These are phyloP conservation scores for Monochamus saltuarius DNA, from an alignment of 1,140 invertebrate genomes.

Conservation along the genomic window DNA sequence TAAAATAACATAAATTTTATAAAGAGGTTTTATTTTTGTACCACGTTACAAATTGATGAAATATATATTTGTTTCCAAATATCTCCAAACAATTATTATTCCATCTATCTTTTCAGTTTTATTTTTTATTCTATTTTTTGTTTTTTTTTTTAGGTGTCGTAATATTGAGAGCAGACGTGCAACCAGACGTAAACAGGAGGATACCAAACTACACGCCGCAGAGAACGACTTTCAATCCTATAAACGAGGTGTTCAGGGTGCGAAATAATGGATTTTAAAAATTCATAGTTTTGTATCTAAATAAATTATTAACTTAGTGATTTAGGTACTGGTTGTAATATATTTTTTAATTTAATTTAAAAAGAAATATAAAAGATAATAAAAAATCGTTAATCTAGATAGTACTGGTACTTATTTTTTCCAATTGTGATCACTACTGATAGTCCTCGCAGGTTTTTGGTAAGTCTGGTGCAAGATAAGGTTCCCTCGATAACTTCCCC, in stretches of 20 bases:
- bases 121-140: conserved; percentile 17
- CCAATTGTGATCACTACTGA: conserved; percentile 41
- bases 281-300: conserved; percentile 18
- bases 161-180: conserved; percentile 77
- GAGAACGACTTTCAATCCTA: conserved; percentile 63
- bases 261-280: conserved; percentile 46
- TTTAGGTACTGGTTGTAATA: conserved; percentile 33
- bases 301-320: conserved; percentile 40
- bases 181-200: conserved; percentile 60
- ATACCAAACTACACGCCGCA: conserved; percentile 54
- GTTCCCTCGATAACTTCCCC: conserved; percentile 43
- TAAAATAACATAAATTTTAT: conserved; percentile 14
- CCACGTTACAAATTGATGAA: conserved; percentile 1
- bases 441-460: conserved; percentile 47
- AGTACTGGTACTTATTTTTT: conserved; percentile 45
- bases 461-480: conserved; percentile 41
- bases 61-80: too few species aligned
- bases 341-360: conserved; percentile 35
- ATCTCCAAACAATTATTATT: too few species aligned
- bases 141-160: conserved; percentile 65
- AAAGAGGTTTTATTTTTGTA: background rate
- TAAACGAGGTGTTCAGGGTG: conserved; percentile 61
- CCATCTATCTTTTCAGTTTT: background rate
- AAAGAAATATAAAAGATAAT: conserved; percentile 12
- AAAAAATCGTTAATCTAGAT: conserved; percentile 39